Base-by-base conservation (phyloP, 2,797 vertebrate genomes). In the Picus viridis region DNA sequence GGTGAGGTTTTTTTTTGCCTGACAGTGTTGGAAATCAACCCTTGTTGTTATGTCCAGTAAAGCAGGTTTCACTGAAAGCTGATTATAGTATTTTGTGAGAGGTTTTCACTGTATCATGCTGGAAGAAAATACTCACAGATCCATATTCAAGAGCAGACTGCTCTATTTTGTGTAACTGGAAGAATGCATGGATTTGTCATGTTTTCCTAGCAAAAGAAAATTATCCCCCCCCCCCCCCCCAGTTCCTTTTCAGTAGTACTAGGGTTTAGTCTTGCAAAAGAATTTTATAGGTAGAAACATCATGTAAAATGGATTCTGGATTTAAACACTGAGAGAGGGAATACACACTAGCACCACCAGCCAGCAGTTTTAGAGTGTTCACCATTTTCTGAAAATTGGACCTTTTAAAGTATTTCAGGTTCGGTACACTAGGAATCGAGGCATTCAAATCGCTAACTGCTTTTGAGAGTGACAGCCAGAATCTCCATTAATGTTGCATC, bases 401-500 rank as follows among this genome's bases (percentile, higher is more conserved):
- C 79, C 45, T 90, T 86, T 82, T 67, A 63, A 79, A 83, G 59
- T 79, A 26, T 86, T 92, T 94, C 24, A 80, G n/a, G 70, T 80
- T 87, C 51, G 24, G 15, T 85, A 85, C 59, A 20, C 68, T 61
- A 72, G 67, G 68, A 89, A 83, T 83, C 26, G 82, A 95, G 79
- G 67, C 67, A 75, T 96, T 94, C 53, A 67, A 3, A 93, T 93
- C 27, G 34, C 70, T 86, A 83, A 73, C 90, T 78, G 70, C 70
- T 83, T 92, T 93, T 81, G 90, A 83, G 88, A 88, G 62, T 91
- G 89, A 90, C 93, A 94, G 91, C 63, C 73, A 82, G 79, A 67
- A 70, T 85, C 76, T 81, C 88, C 79, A 83, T 92, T 95, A 94
- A 57, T 32, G 1, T 76, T 76, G 70, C 73, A 68, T 92, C 90